A percentile compares a stretch with the other conserved stretches of the same genome.
phyloP scores from a whole-genome alignment of 2,888 invertebrate genomes.

The Athrips mouffetella region DNA sequence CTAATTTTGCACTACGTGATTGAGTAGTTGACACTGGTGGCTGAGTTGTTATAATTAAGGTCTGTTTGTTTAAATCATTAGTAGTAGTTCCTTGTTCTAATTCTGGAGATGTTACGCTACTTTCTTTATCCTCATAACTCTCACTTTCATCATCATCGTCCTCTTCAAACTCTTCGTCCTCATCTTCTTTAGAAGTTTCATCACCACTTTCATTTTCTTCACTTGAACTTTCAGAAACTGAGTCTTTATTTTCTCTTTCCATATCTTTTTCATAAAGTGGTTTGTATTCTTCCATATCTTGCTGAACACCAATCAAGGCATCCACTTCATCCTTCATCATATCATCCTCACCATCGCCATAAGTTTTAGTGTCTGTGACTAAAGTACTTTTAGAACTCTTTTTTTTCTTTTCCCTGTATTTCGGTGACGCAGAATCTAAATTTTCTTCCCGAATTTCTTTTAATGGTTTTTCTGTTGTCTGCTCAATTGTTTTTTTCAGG shows the following conservation, averaged over 20 bases:
- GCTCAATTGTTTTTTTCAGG: constrained; percentile 15
- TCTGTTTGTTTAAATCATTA: constrained; percentile 53
- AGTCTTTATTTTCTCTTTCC: constrained; percentile 24
- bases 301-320: constrained; percentile 56
- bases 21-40: constrained; percentile 47
- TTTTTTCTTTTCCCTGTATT: constrained; percentile 63
- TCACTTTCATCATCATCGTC: constrained; percentile 32
- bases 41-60: constrained; percentile 53
- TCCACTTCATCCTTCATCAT: constrained; percentile 60
- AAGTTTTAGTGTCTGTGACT: constrained; percentile 65
- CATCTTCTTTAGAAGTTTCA: constrained; percentile 27
- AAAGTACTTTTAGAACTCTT: constrained; percentile 62
- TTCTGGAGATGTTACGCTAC: constrained; percentile 27
- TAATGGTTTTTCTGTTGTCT: constrained; percentile 19
- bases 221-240: constrained; percentile 20
- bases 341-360: constrained; percentile 57
- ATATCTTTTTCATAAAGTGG: constrained; percentile 58
- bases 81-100: constrained; percentile 36
- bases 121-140: constrained; percentile 28
- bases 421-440: constrained; percentile 32
- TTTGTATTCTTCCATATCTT: constrained; percentile 59
- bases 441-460: not conserved
- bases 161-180: constrained; percentile 28
- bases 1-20: constrained; percentile 33
- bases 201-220: constrained; percentile 31